Base-by-base conservation (phyloP, 2,797 vertebrate genomes). In the Microctenopoma stevenorrisi region DNA sequence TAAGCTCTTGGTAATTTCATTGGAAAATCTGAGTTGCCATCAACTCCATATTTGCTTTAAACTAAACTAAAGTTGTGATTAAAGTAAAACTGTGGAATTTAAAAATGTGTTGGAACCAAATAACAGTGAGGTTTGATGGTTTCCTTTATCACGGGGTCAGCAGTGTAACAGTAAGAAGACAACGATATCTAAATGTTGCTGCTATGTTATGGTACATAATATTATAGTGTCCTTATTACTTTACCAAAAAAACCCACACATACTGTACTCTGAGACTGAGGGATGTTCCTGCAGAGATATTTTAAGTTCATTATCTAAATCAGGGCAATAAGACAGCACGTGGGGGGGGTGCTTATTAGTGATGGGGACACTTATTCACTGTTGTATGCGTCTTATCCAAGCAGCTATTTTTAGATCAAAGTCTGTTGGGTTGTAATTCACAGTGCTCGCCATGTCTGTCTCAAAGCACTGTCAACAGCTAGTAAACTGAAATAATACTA, bases 121-220 rank as follows among this genome's bases (percentile, higher is more conserved):
- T 83, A 86, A 22, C 14, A 43, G 66, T 83, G 84, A 92, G 87
- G 86, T 89, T 84, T 84, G 75, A 92, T 94, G 89, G 72, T 76
- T 85, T 78, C 82, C 4, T 81, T 79, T 63, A 80, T 51, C 8
- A 72, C 79, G 88, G 91, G 90, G 92, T 89, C 89, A 93, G 86
- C 74, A 89, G 93, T 84, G 88, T 87, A 18, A 56, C 70, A 64
- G n/a, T 58, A 26, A 53, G 30, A 64, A 37, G 4, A 63, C 28
- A 48, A 59, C 38, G 40, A 55, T 5, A 46, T 33, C 65, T 61
- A 25, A 52, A 66, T 47, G 42, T 26, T 53, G 44, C 79, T 81
- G 69, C 75, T 67, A 3, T 3, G 43, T 50, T 52, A 18, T 16
- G 37, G 25, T 43, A 35, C 22, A 1, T 49, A 25, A 6, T 48